Base-by-base conservation (phyloP, 2,888 invertebrate genomes). In the Eulithis testata region DNA sequence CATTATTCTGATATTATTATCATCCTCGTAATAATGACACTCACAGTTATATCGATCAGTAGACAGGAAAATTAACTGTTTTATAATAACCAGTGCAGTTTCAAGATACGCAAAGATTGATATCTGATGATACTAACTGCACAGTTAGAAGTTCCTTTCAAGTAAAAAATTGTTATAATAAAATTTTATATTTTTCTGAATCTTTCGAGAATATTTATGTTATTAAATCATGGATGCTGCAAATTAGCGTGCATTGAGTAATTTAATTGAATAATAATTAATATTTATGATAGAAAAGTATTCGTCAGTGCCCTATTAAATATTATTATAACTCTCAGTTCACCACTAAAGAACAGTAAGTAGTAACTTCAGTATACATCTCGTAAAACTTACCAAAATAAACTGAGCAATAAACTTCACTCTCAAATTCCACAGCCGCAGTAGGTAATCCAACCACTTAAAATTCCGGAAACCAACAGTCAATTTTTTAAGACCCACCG, bases 401-500 rank as follows among this genome's bases (percentile, higher is more conserved):
- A 21, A 47, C 47, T 47, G 21, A 21, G 21, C 37, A 49, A 61
- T 31, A 57, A 62, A 59, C 51, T 56, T 53, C 63, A 57, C 60
- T 60, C 57, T 61, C 55, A 14, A 55, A 55, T 45, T 62, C 56
- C 52, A n/a, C 58, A 4, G 27, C 11, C 63, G 43, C 63, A 57
- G 65, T 64, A 21, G 21, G 21, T 21, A 54, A 65, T 63, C 55
- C 68, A 27, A 58, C 65, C 69, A 65, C 71, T 73, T 70, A 70
- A 71, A 68, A 71, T 71, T 73, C 68, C 67, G 43, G 63, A 70
- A 65, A 70, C 65, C 61, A 69, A 69, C 67, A 68, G 54, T 60
- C 60, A 66, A 43, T 59, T 61, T 55, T 65, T 63, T 47, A 60
- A 53, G 58, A 45, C 60, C 56, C 60, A 60, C 62, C 63, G 67